Conservation (phyloP, 2,797 vertebrate genomes). For the Myotis myotis region DNA sequence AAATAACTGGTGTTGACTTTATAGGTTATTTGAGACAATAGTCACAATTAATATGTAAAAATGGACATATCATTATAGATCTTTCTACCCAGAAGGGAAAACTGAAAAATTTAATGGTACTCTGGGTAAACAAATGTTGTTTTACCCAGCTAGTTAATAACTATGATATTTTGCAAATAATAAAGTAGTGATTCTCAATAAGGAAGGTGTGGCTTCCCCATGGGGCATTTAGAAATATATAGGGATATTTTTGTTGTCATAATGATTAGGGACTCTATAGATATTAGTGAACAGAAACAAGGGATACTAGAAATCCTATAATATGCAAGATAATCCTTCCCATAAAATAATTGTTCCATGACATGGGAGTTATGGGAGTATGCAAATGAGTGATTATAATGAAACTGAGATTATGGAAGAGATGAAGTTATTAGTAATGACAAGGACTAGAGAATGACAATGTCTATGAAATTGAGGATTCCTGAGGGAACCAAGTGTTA, state of each 20-base stretch:
- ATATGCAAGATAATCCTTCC: neutral
- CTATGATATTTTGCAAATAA: neutral
- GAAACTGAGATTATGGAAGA: neutral
- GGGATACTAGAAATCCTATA: neutral
- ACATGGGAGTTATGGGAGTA: neutral
- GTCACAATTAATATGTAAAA: constrained; percentile 35
- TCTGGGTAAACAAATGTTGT: neutral
- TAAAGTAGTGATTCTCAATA: neutral
- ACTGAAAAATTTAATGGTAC: neutral
- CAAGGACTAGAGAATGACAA: neutral
- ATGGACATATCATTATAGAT: neutral
- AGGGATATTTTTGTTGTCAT: neutral
- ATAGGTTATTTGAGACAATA: neutral
- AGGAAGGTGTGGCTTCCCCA: neutral
- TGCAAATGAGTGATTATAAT: constrained; percentile 4
- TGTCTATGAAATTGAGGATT: neutral
- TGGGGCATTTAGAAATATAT: constrained; percentile 17
- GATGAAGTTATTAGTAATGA: neutral
- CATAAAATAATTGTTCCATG: neutral
- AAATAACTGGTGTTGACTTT: constrained; percentile 30
- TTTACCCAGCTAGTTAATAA: neutral
- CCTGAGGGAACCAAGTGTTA: neutral
- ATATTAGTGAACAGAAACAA: neutral
- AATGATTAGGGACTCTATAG: neutral
- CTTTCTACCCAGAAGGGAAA: neutral